A percentile compares a stretch with the other conserved stretches of the same genome.
phyloP scores from a whole-genome alignment of 2,113 vertebrate genomes.

The Reinhardtius hippoglossoides region DNA sequence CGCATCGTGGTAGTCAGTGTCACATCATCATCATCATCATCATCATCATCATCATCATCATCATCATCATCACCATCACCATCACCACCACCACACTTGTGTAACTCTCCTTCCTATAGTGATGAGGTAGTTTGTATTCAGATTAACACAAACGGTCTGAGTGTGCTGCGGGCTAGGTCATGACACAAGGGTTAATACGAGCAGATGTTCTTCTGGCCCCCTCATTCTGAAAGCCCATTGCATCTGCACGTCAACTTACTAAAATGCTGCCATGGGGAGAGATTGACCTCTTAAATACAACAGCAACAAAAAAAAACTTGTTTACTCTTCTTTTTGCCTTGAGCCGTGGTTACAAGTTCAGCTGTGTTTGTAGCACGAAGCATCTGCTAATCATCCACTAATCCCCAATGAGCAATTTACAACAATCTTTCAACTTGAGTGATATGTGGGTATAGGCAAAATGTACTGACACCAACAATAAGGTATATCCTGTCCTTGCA shows the following conservation, averaged over 20 bases:
- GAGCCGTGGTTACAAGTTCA: constrained; percentile 12
- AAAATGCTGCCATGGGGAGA: not conserved
- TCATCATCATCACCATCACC: constrained; percentile 4
- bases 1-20: not conserved
- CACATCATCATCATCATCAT: constrained; percentile 8
- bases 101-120: constrained; percentile 3
- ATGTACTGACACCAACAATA: not conserved
- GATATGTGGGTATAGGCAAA: not conserved
- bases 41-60: constrained; percentile 15
- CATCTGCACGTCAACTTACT: not conserved
- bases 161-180: constrained; percentile 9
- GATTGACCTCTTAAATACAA: constrained; percentile 3
- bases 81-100: constrained; percentile 15
- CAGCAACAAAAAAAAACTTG: not conserved
- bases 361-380: constrained; percentile 6
- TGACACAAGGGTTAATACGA: constrained; percentile 31
- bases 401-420: not conserved
- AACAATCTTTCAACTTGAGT: not conserved
- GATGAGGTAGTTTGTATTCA: constrained; percentile 10
- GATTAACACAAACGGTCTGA: constrained; percentile 17
- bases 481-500: not conserved
- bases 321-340: constrained; percentile 15
- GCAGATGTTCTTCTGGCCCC: constrained; percentile 36
- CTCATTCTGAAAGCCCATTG: constrained; percentile 8
- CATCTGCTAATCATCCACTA: constrained; percentile 9